Conservation (phyloP, 1,140 invertebrate species). For the Muscidifurax raptorellus region DNA sequence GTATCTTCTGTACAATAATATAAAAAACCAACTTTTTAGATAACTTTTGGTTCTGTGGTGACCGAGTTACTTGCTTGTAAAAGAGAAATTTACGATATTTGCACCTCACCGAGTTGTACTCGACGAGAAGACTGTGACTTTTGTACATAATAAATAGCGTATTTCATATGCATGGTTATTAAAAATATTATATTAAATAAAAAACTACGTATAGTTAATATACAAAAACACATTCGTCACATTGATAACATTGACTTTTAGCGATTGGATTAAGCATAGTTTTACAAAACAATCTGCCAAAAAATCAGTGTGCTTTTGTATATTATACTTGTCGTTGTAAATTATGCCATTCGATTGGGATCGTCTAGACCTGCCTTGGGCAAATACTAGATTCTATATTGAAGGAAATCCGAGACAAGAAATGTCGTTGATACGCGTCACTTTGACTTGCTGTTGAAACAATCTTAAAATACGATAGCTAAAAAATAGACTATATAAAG, state of each 20-base stretch:
- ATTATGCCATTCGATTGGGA: conserved; percentile 16
- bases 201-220: conserved; percentile 12
- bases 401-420: background rate
- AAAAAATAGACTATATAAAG: conserved; percentile 30
- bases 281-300: background rate
- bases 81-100: conserved; percentile 8
- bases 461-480: conserved; percentile 36
- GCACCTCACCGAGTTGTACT: background rate
- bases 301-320: conserved; percentile 41
- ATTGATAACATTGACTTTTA: background rate
- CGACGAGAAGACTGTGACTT: conserved; percentile 38
- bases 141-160: conserved; percentile 44
- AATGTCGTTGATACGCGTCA: background rate
- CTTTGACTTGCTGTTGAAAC: conserved; percentile 22
- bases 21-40: background rate
- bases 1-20: too few relatives aligned
- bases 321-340: conserved; percentile 35
- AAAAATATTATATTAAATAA: conserved; percentile 16
- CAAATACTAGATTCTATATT: background rate
- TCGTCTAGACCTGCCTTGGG: background rate
- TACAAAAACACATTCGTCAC: conserved; percentile 21
- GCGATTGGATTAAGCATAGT: background rate
- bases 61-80: conserved; percentile 6
- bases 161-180: conserved; percentile 33
- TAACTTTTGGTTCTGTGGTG: background rate